These are phyloP conservation scores for Beroe ovata DNA, from an alignment of 37 sponge, comb jelly and placozoan genomes.

Conservation along the genomic window DNA sequence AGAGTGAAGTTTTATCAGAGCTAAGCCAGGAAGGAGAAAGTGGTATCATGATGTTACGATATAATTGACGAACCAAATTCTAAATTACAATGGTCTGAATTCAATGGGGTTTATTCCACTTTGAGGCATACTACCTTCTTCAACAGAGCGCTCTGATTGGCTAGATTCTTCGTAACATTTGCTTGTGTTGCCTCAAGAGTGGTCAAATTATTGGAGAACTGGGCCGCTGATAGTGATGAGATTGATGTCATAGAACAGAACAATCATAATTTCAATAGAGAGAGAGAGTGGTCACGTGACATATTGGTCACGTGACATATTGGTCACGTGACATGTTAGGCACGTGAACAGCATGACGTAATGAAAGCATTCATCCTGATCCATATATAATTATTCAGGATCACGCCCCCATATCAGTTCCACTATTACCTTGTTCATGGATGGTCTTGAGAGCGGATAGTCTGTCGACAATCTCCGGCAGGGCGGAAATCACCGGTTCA, in stretches of 20 bases:
- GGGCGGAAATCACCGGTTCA: conserved; percentile 31
- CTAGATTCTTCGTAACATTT: conserved; percentile 57
- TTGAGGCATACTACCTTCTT: conserved; percentile 59
- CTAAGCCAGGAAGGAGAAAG: neutral
- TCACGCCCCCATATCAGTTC: neutral
- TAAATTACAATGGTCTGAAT: neutral
- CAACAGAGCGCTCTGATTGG: conserved; percentile 30
- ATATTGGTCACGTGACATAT: too few relatives aligned
- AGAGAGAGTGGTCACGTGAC: too few relatives aligned
- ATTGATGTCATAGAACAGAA: too few relatives aligned
- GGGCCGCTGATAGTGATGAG: conserved; percentile 16
- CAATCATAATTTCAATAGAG: too few relatives aligned
- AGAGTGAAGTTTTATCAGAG: too few relatives aligned
- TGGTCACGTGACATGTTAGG: too few relatives aligned
- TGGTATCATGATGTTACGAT: neutral
- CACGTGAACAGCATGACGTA: too few relatives aligned
- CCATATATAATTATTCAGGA: neutral
- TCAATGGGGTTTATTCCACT: neutral
- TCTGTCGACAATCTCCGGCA: conserved; percentile 49
- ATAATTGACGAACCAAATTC: neutral
- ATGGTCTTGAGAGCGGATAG: conserved; percentile 15
- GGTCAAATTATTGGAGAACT: conserved; percentile 27
- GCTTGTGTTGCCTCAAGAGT: conserved; percentile 54
- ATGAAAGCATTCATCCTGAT: too few relatives aligned
- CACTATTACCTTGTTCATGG: conserved; percentile 31